phyloP scores from a whole-genome alignment of 2,113 vertebrate genomes.

The Charadrius vociferus region DNA sequence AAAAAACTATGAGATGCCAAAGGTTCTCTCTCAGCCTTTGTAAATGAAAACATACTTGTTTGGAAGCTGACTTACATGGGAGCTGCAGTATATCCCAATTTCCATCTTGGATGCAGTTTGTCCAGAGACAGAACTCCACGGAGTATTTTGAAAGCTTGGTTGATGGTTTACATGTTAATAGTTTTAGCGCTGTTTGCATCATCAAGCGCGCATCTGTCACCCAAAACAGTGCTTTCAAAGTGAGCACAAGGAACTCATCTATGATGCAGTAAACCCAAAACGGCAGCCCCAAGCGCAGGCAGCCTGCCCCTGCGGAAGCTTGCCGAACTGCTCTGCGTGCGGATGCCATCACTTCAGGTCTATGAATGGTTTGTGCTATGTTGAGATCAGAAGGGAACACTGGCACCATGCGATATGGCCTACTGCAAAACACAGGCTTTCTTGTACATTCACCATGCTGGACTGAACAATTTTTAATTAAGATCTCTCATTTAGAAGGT shows the following conservation, averaged over 20 bases:
- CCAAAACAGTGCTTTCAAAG: background rate
- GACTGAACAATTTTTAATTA: background rate
- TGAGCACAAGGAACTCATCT: background rate
- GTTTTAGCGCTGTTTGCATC: background rate
- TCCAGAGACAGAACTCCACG: background rate
- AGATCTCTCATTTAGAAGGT: background rate
- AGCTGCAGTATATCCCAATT: accelerated
- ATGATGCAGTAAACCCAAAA: background rate
- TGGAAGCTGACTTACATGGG: background rate
- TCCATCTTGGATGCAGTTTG: background rate
- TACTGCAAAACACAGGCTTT: background rate
- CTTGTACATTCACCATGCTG: background rate
- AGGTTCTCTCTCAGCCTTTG: background rate
- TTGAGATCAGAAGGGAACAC: background rate
- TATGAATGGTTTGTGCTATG: background rate
- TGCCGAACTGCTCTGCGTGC: background rate
- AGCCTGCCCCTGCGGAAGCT: background rate
- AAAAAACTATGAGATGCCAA: background rate
- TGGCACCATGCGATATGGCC: background rate
- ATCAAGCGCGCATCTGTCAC: background rate
- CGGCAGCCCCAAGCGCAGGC: background rate
- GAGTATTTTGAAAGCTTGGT: background rate
- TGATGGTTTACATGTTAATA: background rate
- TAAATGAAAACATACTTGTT: background rate
- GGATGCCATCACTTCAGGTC: background rate